phyloP scores from a whole-genome alignment of 2,888 invertebrate species.

The Brachyptera putata region DNA sequence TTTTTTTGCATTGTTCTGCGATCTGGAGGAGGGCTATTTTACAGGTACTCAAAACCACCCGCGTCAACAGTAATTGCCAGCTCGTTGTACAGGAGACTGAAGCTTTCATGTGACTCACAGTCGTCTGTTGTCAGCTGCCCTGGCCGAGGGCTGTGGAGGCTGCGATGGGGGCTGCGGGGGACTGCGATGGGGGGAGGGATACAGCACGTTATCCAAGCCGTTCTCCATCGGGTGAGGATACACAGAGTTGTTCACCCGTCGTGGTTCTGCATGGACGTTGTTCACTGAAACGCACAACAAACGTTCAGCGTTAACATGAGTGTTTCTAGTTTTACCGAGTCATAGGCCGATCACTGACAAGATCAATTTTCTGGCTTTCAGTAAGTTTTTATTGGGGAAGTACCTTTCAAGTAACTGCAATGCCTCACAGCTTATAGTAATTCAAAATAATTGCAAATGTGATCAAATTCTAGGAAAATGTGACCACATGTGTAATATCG shows the following conservation, averaged over 20 bases:
- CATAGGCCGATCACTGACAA: too few species aligned
- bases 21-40: too few species aligned
- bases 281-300: slow-evolving; percentile 43
- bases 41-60: too few species aligned
- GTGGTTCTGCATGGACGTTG: slow-evolving; percentile 51
- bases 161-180: neutral
- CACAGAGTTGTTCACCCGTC: slow-evolving; percentile 43
- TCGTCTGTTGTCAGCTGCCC: neutral
- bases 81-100: too few species aligned
- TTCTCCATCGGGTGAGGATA: slow-evolving; percentile 48
- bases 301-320: neutral
- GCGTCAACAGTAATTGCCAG: too few species aligned
- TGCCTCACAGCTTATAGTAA: neutral
- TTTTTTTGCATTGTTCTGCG: too few species aligned
- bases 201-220: slow-evolving; percentile 50
- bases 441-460: neutral
- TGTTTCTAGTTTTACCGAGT: too few species aligned
- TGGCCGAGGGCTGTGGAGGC: neutral
- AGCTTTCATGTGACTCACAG: too few species aligned
- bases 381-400: too few species aligned
- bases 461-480: too few species aligned
- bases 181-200: slow-evolving; percentile 35
- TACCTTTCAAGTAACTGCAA: neutral
- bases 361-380: too few species aligned
- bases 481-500: too few species aligned